Base-by-base conservation (phyloP, 2,113 vertebrate genomes). In the Sylvicapra grimmia region DNA sequence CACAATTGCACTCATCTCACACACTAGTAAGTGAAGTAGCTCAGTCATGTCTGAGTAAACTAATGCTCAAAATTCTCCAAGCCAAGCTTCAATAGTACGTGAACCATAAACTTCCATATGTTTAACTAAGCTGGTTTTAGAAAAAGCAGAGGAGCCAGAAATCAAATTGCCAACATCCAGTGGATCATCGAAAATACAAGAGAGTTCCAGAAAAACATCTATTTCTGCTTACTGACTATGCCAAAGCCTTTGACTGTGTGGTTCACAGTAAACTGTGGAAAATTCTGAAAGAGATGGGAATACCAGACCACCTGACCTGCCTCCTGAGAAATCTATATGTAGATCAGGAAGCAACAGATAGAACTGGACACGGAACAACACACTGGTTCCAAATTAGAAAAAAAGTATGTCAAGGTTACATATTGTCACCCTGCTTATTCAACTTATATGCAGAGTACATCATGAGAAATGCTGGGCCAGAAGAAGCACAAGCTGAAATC, bases 31-130 rank as follows among this genome's bases (percentile, higher is more conserved):
- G 63, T 68, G 33, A 68, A 10, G 63, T 10, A 18, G 4, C 33
- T 68, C 63, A 68, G 63, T 68, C 63, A 68, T n/a, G 33, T 68
- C 63, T 0, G 8, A n/a, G 16, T 68, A 68, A 68, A 68, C 8
- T 36, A 36, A 36, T 36, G 8, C 16, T 36, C 16, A 36, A 36
- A 68, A 68, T 68, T 36, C 33, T 68, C 8, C 33, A 68, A 68
- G 9, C 33, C 8, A 68, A 18, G 8, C 18, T 36, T 68, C 18
- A 68, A 36, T 7, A 5, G 0, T 68, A 21, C 2, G 0, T 68
- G 33, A 68, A 36, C 18, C 33, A 21, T 68, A 8, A 68, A 68
- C 65, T 68, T 68, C 8, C 33, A 36, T 9, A 68, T 68, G 4
- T 68, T 68, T 21, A 68, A 68, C 18, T 19, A 68, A 68, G 33